A percentile compares a stretch with the other conserved stretches of the same genome.
Evolutionary conservation across 92 coral and sea anemone genomes (phyloP).

Genomic region (Phenganax stokvisi): DNA sequence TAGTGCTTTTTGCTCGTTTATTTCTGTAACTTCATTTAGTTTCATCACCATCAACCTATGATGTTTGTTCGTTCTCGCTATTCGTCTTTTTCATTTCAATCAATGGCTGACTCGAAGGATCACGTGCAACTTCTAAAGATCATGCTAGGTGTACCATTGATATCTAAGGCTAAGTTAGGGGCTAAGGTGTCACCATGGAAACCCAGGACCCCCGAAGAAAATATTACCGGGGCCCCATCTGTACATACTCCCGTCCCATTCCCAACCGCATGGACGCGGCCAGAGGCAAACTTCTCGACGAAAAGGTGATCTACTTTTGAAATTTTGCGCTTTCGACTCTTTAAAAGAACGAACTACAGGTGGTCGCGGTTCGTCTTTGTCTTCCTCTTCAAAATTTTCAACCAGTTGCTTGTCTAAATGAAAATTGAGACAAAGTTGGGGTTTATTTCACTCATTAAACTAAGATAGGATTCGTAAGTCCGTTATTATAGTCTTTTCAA

Average conservation of each 20-base stretch:
- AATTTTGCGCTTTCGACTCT: background rate
- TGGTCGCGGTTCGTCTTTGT: background rate
- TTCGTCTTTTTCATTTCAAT: background rate
- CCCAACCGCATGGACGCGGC: constrained; percentile 45
- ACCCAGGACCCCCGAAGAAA: constrained; percentile 41
- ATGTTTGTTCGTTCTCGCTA: background rate
- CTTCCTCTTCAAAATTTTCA: background rate
- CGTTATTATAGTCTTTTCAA: no score
- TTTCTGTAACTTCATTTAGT: no score
- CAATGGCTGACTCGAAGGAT: background rate
- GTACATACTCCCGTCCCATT: constrained; percentile 35
- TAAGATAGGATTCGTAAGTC: no score
- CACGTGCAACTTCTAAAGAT: no score
- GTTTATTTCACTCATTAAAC: no score
- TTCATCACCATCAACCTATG: background rate
- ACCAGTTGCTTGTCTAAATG: constrained; percentile 1
- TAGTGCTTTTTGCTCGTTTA: no score
- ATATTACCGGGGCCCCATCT: constrained; percentile 38
- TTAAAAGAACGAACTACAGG: constrained; percentile 16
- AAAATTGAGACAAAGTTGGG: background rate
- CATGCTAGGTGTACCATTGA: background rate
- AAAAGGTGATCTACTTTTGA: background rate
- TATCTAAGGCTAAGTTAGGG: background rate
- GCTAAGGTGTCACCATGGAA: constrained; percentile 29
- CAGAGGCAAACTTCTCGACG: constrained; percentile 27